Evolutionary conservation across 2,888 invertebrate species (phyloP).

Genomic region (Heteromurus nitidus): DNA sequence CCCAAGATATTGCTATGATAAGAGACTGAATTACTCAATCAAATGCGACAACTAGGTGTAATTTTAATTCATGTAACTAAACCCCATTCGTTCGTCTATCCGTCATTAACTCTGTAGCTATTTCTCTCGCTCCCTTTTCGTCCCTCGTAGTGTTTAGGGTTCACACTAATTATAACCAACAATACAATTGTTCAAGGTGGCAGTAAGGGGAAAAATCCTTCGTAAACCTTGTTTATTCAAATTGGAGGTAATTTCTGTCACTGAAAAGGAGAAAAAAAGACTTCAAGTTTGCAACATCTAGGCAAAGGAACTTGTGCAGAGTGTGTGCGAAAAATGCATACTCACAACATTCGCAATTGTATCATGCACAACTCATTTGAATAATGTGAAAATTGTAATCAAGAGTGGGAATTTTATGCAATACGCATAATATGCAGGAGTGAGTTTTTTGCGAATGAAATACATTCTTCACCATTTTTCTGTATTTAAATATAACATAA

Average conservation of each 20-base stretch:
- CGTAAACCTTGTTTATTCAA: conserved; percentile 52
- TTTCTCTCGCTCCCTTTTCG: background rate
- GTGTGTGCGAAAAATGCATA: background rate
- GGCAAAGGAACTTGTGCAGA: conserved; percentile 42
- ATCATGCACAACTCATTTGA: background rate
- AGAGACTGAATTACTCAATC: conserved; percentile 21
- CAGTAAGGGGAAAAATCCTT: conserved; percentile 55
- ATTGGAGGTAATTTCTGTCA: conserved; percentile 28
- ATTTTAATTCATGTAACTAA: background rate
- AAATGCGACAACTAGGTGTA: conserved; percentile 16
- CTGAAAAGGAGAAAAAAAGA: conserved; percentile 25
- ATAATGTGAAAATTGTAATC: background rate
- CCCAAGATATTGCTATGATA: background rate
- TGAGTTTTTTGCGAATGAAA: background rate
- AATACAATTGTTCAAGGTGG: conserved; percentile 51
- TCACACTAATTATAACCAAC: conserved; percentile 34
- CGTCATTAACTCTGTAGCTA: background rate
- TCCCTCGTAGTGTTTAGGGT: background rate
- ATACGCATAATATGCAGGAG: conserved; percentile 5
- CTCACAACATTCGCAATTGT: background rate
- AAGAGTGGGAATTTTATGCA: conserved; percentile 49
- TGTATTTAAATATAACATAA: background rate
- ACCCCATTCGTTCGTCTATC: background rate
- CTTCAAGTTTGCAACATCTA: conserved; percentile 51
- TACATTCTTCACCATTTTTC: background rate